Base-by-base conservation (phyloP, 2,888 invertebrate genomes). In the Dolichopus griseipennis region DNA sequence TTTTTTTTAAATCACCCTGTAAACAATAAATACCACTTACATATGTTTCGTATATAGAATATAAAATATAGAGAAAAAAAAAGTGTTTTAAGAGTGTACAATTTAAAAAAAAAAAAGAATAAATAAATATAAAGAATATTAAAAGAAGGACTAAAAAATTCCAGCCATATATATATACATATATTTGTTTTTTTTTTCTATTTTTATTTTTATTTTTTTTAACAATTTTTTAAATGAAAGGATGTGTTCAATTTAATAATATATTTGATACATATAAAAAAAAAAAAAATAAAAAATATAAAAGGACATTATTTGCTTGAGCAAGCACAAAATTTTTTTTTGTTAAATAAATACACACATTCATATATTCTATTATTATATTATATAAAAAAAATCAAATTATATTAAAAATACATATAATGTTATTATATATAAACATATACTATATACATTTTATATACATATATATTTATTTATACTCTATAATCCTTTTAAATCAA, bases 321-420 rank as follows among this genome's bases (percentile, higher is more conserved):
- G 64, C n/a, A 64, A 64, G 64, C 64, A 64, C 64, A 64, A 64
- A 64, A 64, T 64, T 37, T 64, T 37, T 64, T 52, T 64, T 64
- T 33, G 64, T 18, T 64, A 34, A 64, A 64, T 34, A 64, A 64
- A 64, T 22, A 22, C 5, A 62, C 6, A 18, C 12, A 22, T 62
- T 62, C 27, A 22, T 62, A 18, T 52, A 18, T 52, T 3, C 22
- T 15, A 15, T 5, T 61, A 20, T 61, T 63, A 12, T 62, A 15
- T 64, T n/a, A 15, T 20, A 34, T 37, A 33, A 33, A 64, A 27
- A 64, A 21, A 62, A 27, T n/a, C n/a, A n/a, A n/a, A n/a, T n/a
- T 64, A 9, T 52, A 18, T 52, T 41, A 41, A 41, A 15, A 41
- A 41, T 15, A 15, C 8, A 41, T 41, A 41, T 6, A 5, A 9